Base-by-base conservation (phyloP, 1,140 invertebrate species). In the Calephelis virginiensis region DNA sequence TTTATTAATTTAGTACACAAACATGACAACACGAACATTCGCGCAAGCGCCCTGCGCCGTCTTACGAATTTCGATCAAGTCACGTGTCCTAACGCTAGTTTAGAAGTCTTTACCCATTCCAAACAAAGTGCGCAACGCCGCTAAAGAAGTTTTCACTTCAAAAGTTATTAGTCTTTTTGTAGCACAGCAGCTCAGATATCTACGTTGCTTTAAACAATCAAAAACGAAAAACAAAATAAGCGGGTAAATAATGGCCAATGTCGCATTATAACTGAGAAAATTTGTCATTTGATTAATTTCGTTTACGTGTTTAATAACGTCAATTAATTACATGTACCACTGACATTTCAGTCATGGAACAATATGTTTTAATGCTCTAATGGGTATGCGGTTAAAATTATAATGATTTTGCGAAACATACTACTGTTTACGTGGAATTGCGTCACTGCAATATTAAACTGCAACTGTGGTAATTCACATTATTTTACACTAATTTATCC, bases 361-460 rank as follows among this genome's bases (percentile, higher is more conserved):
- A 43, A 43, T 43, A 43, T 43, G 8, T 43, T 53, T 53, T 28
- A 53, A 53, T 53, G 17, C 50, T 53, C 50, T 53, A 53, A 53
- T 53, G 50, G 17, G 50, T 53, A 17, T 28, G 50, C 50, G 50
- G 50, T 53, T 53, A 53, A 53, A 53, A 53, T 53, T 53, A 28
- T 53, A 53, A 53, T 53, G 50, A 53, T 53, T 53, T 28, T 53
- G 50, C 50, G 10, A 28, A 28, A 11, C 50, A 53, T 11, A 28
- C 17, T 53, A 9, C 17, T 53, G 17, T n/a, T 17, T 53, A 10
- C 17, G 10, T 11, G 2, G 8, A 17, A 28, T n/a, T 17, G 12
- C 49, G 17, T 28, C 8, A 53, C 11, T 5, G 17, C 10, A 11
- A 17, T 10, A 11, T 53, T 53, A 17, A 14, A 17, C 9, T 28